These are phyloP conservation scores for Charanyca ferruginea DNA, from an alignment of 2,888 invertebrate species.

Conservation along the genomic window DNA sequence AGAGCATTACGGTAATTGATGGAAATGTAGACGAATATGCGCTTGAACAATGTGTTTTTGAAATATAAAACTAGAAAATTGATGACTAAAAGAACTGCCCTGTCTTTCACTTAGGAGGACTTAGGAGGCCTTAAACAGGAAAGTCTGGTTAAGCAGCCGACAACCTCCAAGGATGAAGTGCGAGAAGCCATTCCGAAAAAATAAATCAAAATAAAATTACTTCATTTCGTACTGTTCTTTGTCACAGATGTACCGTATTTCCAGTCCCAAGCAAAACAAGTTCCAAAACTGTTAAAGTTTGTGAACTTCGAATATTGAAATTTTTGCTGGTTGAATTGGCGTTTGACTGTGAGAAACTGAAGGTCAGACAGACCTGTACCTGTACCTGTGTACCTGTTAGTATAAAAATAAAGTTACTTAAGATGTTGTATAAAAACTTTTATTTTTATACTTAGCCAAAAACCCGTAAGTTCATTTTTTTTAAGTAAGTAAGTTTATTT, in stretches of 20 bases:
- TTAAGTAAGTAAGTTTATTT: too few species aligned
- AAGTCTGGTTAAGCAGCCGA: too few species aligned
- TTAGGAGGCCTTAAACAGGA: too few species aligned
- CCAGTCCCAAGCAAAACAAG: background rate
- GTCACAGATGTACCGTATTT: constrained; percentile 14
- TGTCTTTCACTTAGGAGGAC: too few species aligned
- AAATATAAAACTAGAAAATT: constrained; percentile 10
- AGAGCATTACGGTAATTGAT: background rate
- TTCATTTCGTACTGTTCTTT: background rate
- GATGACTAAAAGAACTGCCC: too few species aligned
- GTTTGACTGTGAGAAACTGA: background rate
- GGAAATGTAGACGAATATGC: background rate
- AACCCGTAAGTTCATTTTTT: too few species aligned
- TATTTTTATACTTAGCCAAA: too few species aligned
- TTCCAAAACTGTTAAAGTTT: constrained; percentile 6
- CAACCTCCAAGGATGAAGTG: too few species aligned
- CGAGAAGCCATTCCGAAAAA: too few species aligned
- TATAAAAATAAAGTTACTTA: background rate
- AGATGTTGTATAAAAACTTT: too few species aligned
- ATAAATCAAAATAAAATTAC: too few species aligned
- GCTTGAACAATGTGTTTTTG: background rate
- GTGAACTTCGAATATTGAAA: background rate
- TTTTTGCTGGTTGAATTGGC: background rate
- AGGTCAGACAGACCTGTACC: constrained; percentile 1
- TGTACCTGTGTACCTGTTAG: too few species aligned